Conservation (phyloP, 1,140 invertebrate genomes). For the Armadillidium nasatum region DNA sequence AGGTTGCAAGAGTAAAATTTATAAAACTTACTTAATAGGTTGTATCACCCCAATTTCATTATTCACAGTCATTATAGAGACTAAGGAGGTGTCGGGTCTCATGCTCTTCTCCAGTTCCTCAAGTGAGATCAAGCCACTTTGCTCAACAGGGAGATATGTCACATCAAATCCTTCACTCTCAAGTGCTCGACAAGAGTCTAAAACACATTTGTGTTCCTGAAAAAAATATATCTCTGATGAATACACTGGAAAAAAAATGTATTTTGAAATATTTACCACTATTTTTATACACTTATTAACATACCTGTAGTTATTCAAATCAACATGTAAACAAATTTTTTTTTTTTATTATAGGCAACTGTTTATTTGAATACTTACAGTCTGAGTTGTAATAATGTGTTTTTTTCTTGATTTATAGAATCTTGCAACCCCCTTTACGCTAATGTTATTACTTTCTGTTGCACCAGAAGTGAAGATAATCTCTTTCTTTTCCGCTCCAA, state of each 20-base stretch:
- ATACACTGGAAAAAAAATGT: neutral
- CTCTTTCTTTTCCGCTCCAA: slow-evolving; percentile 96
- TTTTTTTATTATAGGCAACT: neutral
- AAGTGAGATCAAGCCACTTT: slow-evolving; percentile 76
- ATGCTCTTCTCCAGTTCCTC: slow-evolving; percentile 75
- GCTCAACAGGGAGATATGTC: slow-evolving; percentile 89
- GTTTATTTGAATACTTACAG: slow-evolving; percentile 58
- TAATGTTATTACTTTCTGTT: slow-evolving; percentile 98
- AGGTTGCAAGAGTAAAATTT: slow-evolving; percentile 24
- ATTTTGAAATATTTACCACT: neutral
- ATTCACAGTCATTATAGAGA: slow-evolving; percentile 97
- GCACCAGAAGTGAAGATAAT: slow-evolving; percentile 98
- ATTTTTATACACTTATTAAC: slow-evolving; percentile 1
- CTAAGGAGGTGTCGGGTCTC: slow-evolving; percentile 83
- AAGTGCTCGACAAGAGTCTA: slow-evolving; percentile 93
- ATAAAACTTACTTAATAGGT: slow-evolving; percentile 77
- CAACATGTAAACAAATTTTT: no score
- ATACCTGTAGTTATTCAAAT: neutral
- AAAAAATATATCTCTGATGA: neutral
- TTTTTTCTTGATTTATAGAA: slow-evolving; percentile 94
- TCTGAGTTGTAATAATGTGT: slow-evolving; percentile 97
- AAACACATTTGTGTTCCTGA: slow-evolving; percentile 97
- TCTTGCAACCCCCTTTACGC: slow-evolving; percentile 91
- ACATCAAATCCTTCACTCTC: slow-evolving; percentile 93
- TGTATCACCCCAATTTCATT: slow-evolving; percentile 99